phyloP scores from a whole-genome alignment of 2,113 vertebrate genomes.

The Willisornis vidua region DNA sequence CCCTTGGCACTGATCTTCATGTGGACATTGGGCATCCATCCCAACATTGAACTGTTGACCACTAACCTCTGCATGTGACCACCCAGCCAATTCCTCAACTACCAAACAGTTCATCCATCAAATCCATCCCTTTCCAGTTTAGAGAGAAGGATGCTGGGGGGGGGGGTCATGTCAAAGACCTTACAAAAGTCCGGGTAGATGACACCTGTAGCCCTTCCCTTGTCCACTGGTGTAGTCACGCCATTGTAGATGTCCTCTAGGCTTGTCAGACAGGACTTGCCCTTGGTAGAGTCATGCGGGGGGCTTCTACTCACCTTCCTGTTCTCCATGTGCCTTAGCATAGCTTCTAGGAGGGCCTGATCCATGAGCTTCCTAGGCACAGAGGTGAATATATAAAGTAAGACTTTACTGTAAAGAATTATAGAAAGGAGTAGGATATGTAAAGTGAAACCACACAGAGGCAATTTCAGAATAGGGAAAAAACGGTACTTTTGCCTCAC shows the following conservation, averaged over 20 bases:
- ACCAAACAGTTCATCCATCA: background rate
- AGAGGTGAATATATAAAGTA: background rate
- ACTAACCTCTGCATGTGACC: background rate
- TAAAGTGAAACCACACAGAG: background rate
- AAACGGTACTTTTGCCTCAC: background rate
- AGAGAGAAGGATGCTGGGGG: background rate
- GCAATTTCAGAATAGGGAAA: background rate
- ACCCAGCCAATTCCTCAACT: background rate
- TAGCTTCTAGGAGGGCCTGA: background rate
- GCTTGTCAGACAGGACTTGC: background rate
- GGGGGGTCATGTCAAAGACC: background rate
- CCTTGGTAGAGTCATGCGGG: background rate
- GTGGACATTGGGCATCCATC: background rate
- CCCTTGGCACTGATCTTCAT: background rate
- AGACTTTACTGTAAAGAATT: background rate
- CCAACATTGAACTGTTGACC: background rate
- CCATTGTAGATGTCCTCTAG: too few relatives aligned
- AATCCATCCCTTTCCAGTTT: background rate
- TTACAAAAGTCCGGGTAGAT: background rate
- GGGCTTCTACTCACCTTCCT: background rate
- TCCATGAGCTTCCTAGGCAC: background rate
- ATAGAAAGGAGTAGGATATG: background rate
- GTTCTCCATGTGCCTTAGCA: background rate
- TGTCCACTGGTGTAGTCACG: background rate
- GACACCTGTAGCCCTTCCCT: background rate